Base-by-base conservation (phyloP, 2,797 vertebrate genomes). In the Danio aesculapii region DNA sequence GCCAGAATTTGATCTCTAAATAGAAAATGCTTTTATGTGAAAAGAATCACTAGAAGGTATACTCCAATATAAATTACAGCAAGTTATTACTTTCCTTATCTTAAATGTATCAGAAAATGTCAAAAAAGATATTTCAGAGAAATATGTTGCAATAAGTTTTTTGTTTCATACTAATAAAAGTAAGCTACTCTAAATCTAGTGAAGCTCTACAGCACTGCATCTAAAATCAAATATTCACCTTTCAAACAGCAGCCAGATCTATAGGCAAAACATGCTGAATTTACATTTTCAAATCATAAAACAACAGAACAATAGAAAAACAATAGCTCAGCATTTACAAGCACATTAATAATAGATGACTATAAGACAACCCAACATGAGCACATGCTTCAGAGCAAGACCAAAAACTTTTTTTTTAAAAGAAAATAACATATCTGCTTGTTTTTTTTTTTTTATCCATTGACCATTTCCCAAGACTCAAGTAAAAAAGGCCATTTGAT, bases 321-420 rank as follows among this genome's bases (percentile, higher is more conserved):
- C 14, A 79, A 68, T 61, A 74, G 67, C 53, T 64, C 71, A 59
- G 76, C 71, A 70, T 81, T 79, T 72, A 47, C 30, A 58, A 17
- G 21, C 62, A 17, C 55, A 72, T 81, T 75, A 81, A 79, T 78
- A 81, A 83, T 75, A 66, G 53, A 81, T 64, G 62, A 17, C 19
- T 68, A 4, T 17, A 41, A 74, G 63, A 72, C 59, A 71, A 74
- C 19, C 64, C 52, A 57, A 55, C 10, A 58, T 43, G 13, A 82
- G 21, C 47, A 39, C 53, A 62, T 46, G n/a, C 41, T 57, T 58
- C 3, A 73, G 53, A 58, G 41, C 8, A 44, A 53, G 6, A 14
- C 11, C 12, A 61, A 53, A 53, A 53, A 13, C 1, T 13, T 13
- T 53, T 30, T n/a, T n/a, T n/a, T n/a, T n/a, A n/a, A 30, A 30